Conservation (phyloP, 2,113 vertebrate species). For the Festucalex cinctus region DNA sequence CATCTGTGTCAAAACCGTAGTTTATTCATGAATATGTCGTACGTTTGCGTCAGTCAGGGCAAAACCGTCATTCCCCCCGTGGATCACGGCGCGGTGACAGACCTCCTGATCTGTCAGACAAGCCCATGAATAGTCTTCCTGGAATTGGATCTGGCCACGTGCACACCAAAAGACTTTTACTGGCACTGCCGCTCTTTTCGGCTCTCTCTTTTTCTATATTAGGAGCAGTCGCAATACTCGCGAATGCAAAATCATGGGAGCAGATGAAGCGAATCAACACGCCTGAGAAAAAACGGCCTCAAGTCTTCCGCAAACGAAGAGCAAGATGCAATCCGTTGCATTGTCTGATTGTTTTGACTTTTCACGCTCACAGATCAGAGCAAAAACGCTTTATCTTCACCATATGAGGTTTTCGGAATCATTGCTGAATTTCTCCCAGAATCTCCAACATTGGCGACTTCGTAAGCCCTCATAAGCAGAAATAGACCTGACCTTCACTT, state of each 20-base stretch:
- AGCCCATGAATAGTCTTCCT: constrained; percentile 42
- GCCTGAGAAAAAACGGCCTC: not conserved
- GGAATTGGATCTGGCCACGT: constrained; percentile 14
- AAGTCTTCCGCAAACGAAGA: not conserved
- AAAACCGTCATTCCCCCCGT: not conserved
- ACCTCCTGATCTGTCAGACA: constrained; percentile 8
- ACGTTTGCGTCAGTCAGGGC: not conserved
- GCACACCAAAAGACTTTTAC: constrained; percentile 23
- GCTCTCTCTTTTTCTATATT: constrained; percentile 6
- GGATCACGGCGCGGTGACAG: not conserved
- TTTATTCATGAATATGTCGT: not conserved
- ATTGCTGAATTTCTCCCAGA: not conserved
- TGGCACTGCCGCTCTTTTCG: constrained; percentile 9
- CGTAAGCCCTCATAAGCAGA: not conserved
- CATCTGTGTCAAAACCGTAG: not conserved
- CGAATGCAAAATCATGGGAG: not conserved
- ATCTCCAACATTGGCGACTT: not conserved
- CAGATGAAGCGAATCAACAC: not conserved
- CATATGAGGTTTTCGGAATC: not conserved
- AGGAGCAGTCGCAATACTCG: not conserved
- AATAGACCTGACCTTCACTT: not conserved
- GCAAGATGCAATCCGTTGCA: not conserved
- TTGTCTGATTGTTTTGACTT: not conserved
- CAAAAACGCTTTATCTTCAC: not conserved
- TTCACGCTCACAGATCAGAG: not conserved